Percentiles rank a stretch among this genome's conserved stretches.
Evolutionary conservation across 2,797 vertebrate species (phyloP).

Genomic region (Sebastes itinus): DNA sequence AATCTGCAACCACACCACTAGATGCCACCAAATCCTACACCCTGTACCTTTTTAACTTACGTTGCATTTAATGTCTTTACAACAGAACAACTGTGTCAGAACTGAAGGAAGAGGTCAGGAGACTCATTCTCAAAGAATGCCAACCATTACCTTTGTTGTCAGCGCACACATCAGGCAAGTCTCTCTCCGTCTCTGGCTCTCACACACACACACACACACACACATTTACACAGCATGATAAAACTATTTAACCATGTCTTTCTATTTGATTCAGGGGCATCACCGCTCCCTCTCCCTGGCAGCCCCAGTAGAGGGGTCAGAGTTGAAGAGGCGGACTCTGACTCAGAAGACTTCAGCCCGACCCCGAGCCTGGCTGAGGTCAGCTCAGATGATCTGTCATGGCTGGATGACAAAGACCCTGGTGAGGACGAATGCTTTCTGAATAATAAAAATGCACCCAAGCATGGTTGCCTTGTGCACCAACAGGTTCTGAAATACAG

Average conservation of each 20-base stretch:
- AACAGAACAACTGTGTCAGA: slow-evolving; percentile 76
- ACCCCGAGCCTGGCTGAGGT: slow-evolving; percentile 83
- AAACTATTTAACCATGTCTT: not conserved
- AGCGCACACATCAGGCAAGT: slow-evolving; percentile 59
- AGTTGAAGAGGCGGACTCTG: slow-evolving; percentile 56
- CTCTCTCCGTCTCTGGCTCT: not conserved
- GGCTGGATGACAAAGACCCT: slow-evolving; percentile 69
- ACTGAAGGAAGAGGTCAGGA: slow-evolving; percentile 82
- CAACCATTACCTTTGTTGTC: slow-evolving; percentile 46
- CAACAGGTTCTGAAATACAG: not conserved
- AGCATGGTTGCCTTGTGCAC: not conserved
- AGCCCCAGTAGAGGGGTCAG: slow-evolving; percentile 21
- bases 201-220: not conserved
- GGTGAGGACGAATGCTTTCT: slow-evolving; percentile 54
- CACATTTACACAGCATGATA: not conserved
- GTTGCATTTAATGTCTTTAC: not conserved
- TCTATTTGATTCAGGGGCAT: slow-evolving; percentile 32
- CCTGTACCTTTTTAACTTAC: too few species aligned
- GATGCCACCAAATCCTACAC: too few species aligned
- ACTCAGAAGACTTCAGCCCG: slow-evolving; percentile 81
- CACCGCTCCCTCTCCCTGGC: slow-evolving; percentile 8
- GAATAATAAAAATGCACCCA: not conserved
- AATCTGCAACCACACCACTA: too few species aligned
- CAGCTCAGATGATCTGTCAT: slow-evolving; percentile 84
- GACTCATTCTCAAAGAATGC: slow-evolving; percentile 62